Conservation (phyloP, 2,888 invertebrate species). For the Liopterus haemorrhoidalis region DNA sequence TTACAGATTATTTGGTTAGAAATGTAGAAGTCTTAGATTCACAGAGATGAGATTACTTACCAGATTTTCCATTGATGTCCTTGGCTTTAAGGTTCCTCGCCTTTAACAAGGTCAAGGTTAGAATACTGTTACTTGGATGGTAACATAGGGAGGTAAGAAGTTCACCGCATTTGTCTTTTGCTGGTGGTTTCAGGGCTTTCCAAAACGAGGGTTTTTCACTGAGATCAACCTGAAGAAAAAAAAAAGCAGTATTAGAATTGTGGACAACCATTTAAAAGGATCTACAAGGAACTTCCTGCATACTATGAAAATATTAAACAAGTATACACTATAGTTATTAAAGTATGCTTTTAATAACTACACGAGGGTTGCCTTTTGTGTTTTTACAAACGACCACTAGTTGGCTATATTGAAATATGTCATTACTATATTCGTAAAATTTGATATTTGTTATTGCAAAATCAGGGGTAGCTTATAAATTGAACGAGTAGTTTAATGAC, state of each 20-base stretch:
- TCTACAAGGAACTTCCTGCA: neutral
- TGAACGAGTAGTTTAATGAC: no score
- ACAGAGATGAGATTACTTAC: conserved; percentile 49
- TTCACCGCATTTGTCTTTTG: conserved; percentile 90
- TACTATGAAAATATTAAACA: no score
- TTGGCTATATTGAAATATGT: no score
- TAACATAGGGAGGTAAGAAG: conserved; percentile 89
- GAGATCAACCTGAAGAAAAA: conserved; percentile 68
- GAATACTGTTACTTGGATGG: conserved; percentile 89
- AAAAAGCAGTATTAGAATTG: conserved; percentile 10
- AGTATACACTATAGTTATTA: no score
- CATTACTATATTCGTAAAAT: no score
- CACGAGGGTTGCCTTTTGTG: no score
- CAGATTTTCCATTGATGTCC: conserved; percentile 92
- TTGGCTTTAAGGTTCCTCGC: conserved; percentile 92
- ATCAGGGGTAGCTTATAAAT: no score
- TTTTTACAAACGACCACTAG: no score
- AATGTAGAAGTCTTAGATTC: conserved; percentile 1
- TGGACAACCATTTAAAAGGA: neutral
- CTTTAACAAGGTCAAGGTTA: conserved; percentile 85
- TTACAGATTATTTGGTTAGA: conserved; percentile 3
- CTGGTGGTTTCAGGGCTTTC: conserved; percentile 87
- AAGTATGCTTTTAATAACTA: no score
- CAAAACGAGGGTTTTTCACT: conserved; percentile 92
- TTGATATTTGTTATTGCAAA: no score